Evolutionary conservation across 2,888 invertebrate genomes (phyloP), one percentile per base, ranked within the genome.

Genomic region (Idaea straminata): DNA sequence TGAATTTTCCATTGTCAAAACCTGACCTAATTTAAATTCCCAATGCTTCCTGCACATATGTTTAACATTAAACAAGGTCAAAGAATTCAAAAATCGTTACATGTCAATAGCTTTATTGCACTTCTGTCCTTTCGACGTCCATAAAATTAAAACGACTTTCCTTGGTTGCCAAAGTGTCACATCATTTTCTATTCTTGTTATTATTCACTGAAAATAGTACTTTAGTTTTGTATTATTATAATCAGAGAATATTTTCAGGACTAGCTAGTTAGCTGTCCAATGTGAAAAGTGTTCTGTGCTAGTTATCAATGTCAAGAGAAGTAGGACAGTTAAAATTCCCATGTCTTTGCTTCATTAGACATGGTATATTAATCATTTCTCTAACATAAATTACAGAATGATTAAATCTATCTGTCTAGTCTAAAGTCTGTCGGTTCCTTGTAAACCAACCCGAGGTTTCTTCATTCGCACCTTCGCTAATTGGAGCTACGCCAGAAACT

Each of bases 381-480:
- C 64, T 62, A 67, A 61, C 61, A 61, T 61, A 65, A 66, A 66
- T 66, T 63, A 68, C 66, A 65, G 62, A 66, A 73, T 74, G 72
- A 76, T 77, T 69, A 70, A 72, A 68, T 72, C 61, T 64, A 68
- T 67, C 61, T 73, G 76, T 77, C 75, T 71, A 71, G 67, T 68
- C 63, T 69, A 70, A 70, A 69, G 71, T 74, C 73, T 74, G 69
- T 68, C 64, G 68, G 70, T 75, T 75, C 72, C 69, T 75, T 70
- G 74, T 67, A 69, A 68, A 66, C 66, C 61, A 72, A 71, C 66
- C 66, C 62, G 70, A 68, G 69, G 72, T 76, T 74, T 65, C 73
- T 74, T 76, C 73, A 73, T 77, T 83, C 74, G 77, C 85, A 84
- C 82, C 83, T 84, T 82, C 77, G 77, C 77, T 80, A 74, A 79